Conservation (phyloP, 2,113 vertebrate genomes). For the Pongo pygmaeus region DNA sequence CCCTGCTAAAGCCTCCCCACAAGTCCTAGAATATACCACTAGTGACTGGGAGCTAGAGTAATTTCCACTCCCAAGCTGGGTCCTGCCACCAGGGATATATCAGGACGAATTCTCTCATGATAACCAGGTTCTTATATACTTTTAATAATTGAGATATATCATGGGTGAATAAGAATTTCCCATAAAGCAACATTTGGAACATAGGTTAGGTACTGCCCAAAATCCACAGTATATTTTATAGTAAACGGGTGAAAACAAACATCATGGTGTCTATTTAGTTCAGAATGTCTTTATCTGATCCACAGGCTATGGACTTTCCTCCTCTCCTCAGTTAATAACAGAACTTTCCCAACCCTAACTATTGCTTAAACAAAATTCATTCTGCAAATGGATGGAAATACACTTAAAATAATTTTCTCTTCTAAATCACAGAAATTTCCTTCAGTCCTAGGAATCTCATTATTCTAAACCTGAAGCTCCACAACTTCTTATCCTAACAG, state of each 20-base stretch:
- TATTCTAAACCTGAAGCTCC: background rate
- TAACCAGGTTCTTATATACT: background rate
- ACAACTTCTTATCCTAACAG: background rate
- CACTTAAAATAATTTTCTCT: slow-evolving; percentile 8
- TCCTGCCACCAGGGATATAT: background rate
- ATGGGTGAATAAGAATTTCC: background rate
- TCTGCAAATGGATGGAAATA: slow-evolving; percentile 1
- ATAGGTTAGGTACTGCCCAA: background rate
- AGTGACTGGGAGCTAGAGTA: background rate
- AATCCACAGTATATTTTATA: background rate
- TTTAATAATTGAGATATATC: background rate
- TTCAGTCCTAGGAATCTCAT: background rate
- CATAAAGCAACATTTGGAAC: background rate
- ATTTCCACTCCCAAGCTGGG: background rate
- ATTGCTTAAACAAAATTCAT: slow-evolving; percentile 47
- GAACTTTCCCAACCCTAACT: background rate
- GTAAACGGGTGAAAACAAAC: background rate
- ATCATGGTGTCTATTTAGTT: background rate
- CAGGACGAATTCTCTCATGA: background rate
- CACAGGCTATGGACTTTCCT: background rate
- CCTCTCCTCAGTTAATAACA: background rate
- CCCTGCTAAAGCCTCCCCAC: background rate
- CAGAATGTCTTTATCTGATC: background rate
- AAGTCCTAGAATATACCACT: background rate
- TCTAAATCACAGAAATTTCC: slow-evolving; percentile 30